Base-by-base conservation (phyloP, 2,113 vertebrate genomes). In the Chionis minor region DNA sequence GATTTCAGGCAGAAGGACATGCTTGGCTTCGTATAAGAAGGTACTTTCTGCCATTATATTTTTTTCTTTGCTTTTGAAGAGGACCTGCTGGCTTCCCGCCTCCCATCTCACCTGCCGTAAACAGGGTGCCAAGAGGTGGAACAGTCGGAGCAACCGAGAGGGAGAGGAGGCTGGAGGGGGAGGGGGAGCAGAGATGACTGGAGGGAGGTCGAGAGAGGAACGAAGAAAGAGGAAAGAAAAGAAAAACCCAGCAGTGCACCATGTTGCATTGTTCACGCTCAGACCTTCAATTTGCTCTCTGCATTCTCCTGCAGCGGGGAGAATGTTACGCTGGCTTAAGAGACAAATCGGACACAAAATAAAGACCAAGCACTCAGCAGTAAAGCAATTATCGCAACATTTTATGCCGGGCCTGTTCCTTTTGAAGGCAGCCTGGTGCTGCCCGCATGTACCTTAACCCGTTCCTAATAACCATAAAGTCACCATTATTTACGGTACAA, bases 291-390 rank as follows among this genome's bases (percentile, higher is more conserved):
- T 99, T 99, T 99, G 99, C 99, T 99, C 99, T 99, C 98, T 99
- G 99, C 99, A 99, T 99, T 99, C 99, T 99, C 99, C 98, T 98
- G 99, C 99, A 99, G 98, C 98, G 98, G 99, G 98, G 99, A 99
- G 99, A 99, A 99, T 98, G 99, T 99, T 99, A 99, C 99, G 99
- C 99, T 98, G 99, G 99, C 99, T 99, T 99, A 99, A 99, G 99
- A 99, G 99, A 99, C 99, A 99, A 99, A 99, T 99, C 99, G 99
- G 99, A 99, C 99, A 99, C 99, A 99, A 98, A 99, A 98, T 98
- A 99, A 98, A 98, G 98, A 98, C 98, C 98, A 98, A 99, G 98
- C 98, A 99, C 99, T 99, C 99, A 99, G 99, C 99, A 99, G 99
- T 99, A 99, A 99, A 99, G 99, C 99, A 99, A 99, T 99, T 99